Evolutionary conservation across 2,888 invertebrate species (phyloP), one percentile per base, ranked within the genome.

Genomic region (Drosophila pseudotalamancana): DNA sequence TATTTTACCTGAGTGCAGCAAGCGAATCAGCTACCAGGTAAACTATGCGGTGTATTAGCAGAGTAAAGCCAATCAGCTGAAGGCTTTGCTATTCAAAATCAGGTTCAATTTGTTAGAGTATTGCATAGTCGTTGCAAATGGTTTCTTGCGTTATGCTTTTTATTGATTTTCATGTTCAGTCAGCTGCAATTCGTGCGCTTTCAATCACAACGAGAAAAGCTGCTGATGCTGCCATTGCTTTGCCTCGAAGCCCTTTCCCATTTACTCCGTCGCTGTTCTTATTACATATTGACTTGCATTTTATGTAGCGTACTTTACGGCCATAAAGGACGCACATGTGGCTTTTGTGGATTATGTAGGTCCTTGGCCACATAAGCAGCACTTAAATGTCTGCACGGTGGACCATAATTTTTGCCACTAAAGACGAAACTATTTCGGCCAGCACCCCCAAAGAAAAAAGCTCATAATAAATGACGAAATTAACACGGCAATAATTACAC

Each of bases 381-480:
- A 55, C 70, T 70, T 75, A 62, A 78, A 74, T 59, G 56, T 46
- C 59, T 68, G 55, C 56, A 50, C 34, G 48, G 48, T 35, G 27
- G 50, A 35, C 54, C 83, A 82, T 82, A 57, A 85, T 73, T 71
- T 80, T 79, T 37, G 83, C 57, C 64, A 82, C 79, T 82, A 79
- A 85, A 71, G 63, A 59, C 55, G 57, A 65, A 82, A 82, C 82
- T 82, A 82, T 71, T 77, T 70, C 49, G 43, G 51, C 53, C 25
- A 18, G 42, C 16, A 12, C n/a, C 8, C 11, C 16, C 27, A 34
- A 9, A 46, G 12, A 19, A 9, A 42, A 43, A 46, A 66, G 21
- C 34, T 66, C 62, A 86, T 80, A 84, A 86, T 82, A 77, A 86
- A 86, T 84, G 87, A 84, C 78, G 72, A 71, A 84, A 82, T 84